Conservation (phyloP, 2,888 invertebrate genomes). For the Autographa pulchrina region DNA sequence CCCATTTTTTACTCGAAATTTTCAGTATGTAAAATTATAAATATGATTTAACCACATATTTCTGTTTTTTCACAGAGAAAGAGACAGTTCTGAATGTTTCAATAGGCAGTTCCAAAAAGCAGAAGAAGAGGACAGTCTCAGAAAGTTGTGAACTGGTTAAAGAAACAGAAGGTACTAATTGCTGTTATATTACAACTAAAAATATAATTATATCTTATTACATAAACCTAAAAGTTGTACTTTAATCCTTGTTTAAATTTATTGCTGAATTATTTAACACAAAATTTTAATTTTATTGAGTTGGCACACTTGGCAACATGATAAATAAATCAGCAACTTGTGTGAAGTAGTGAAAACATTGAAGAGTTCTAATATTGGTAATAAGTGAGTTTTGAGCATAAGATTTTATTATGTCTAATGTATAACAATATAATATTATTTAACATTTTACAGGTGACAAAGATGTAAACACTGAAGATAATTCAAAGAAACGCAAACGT, state of each 20-base stretch:
- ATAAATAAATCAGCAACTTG: too few species aligned
- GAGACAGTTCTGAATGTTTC: constrained; percentile 20
- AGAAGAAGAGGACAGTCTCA: constrained; percentile 26
- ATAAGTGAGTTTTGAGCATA: too few species aligned
- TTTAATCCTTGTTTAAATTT: too few species aligned
- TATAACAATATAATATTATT: background rate
- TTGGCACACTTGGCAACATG: too few species aligned
- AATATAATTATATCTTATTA: too few species aligned
- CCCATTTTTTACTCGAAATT: background rate
- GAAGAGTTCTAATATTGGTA: too few species aligned
- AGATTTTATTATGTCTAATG: too few species aligned
- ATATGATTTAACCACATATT: background rate
- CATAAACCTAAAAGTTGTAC: too few species aligned
- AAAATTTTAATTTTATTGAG: too few species aligned
- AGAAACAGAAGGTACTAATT: constrained; percentile 29
- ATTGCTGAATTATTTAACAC: too few species aligned
- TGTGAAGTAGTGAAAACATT: too few species aligned
- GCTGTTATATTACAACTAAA: too few species aligned
- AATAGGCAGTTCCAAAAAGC: constrained; percentile 36
- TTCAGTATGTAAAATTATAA: background rate
- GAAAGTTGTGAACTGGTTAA: constrained; percentile 14
- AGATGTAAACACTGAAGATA: constrained; percentile 16
- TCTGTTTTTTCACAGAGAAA: constrained; percentile 28
- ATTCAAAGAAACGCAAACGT: constrained; percentile 55
- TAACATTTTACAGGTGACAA: constrained; percentile 31